These are phyloP conservation scores for Ophioninae sp. DNA, from an alignment of 2,888 invertebrate genomes.

Conservation along the genomic window DNA sequence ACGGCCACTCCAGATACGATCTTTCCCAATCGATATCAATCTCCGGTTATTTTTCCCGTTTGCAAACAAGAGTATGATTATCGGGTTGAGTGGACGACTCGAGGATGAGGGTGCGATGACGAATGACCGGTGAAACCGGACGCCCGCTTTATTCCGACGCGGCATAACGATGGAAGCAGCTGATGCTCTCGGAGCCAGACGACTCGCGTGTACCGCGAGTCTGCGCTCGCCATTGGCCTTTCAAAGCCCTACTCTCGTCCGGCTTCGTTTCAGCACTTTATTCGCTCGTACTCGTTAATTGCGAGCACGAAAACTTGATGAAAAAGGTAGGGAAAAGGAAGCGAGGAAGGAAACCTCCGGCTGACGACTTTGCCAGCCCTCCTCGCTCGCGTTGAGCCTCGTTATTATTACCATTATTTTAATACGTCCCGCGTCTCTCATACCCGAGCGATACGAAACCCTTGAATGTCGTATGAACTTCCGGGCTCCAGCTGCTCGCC, in stretches of 20 bases:
- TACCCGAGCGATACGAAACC: slow-evolving; percentile 12
- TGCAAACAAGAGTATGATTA: neutral
- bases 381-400: slow-evolving; percentile 18
- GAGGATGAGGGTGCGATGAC: slow-evolving; percentile 42
- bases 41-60: slow-evolving; percentile 4
- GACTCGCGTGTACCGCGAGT: neutral
- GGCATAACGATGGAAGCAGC: slow-evolving; percentile 24
- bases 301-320: slow-evolving; percentile 28
- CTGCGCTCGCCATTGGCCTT: slow-evolving; percentile 48
- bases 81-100: slow-evolving; percentile 16
- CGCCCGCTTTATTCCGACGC: slow-evolving; percentile 22
- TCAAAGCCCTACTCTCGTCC: slow-evolving; percentile 64
- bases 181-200: slow-evolving; percentile 9
- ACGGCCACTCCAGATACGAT: slow-evolving; percentile 1
- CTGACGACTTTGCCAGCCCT: slow-evolving; percentile 40
- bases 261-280: slow-evolving; percentile 41
- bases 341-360: slow-evolving; percentile 27
- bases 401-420: slow-evolving; percentile 19
- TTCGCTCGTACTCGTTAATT: slow-evolving; percentile 63
- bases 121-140: slow-evolving; percentile 28
- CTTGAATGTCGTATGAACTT: slow-evolving; percentile 62
- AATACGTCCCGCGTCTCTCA: slow-evolving; percentile 13
- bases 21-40: neutral
- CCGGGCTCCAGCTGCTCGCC: slow-evolving; percentile 72
- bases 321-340: slow-evolving; percentile 5